These are phyloP conservation scores for Caenorhabditis auriculariae DNA, from an alignment of 2,888 invertebrate genomes.

Conservation along the genomic window DNA sequence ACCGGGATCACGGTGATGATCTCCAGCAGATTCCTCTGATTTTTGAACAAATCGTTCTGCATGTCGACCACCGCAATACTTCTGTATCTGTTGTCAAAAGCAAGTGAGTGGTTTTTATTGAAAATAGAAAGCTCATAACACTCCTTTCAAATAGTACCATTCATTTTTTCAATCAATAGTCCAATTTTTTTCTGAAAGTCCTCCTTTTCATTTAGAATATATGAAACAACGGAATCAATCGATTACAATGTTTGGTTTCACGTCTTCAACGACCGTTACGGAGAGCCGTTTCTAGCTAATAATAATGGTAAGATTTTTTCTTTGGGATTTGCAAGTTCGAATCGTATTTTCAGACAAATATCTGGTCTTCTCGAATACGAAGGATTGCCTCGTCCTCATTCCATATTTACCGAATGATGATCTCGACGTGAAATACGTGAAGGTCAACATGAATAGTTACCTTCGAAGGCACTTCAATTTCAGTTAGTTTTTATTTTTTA, in stretches of 20 bases:
- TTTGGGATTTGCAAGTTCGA: not conserved
- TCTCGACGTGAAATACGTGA: slow-evolving; percentile 7
- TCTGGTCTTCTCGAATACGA: slow-evolving; percentile 23
- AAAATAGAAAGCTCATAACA: too few species aligned
- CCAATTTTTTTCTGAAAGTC: too few species aligned
- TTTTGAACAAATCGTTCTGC: too few species aligned
- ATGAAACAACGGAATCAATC: slow-evolving; percentile 12
- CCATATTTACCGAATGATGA: slow-evolving; percentile 16
- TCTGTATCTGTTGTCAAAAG: too few species aligned
- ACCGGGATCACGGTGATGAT: too few species aligned
- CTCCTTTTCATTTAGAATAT: slow-evolving; percentile 11
- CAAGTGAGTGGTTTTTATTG: too few species aligned
- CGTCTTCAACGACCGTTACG: slow-evolving; percentile 22
- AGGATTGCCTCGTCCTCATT: slow-evolving; percentile 13
- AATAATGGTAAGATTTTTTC: slow-evolving; percentile 6
- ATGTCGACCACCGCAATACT: too few species aligned
- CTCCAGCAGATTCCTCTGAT: too few species aligned
- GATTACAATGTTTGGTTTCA: slow-evolving; percentile 20
- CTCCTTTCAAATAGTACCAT: too few species aligned
- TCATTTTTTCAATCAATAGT: too few species aligned
- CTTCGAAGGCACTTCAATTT: too few species aligned
- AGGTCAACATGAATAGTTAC: slow-evolving; percentile 16
- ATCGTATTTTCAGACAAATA: slow-evolving; percentile 5
- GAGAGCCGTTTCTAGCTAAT: slow-evolving; percentile 21
- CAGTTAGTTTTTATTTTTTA: too few species aligned